These are phyloP conservation scores for Mohoua ochrocephala DNA, from an alignment of 2,113 vertebrate species.

Conservation along the genomic window DNA sequence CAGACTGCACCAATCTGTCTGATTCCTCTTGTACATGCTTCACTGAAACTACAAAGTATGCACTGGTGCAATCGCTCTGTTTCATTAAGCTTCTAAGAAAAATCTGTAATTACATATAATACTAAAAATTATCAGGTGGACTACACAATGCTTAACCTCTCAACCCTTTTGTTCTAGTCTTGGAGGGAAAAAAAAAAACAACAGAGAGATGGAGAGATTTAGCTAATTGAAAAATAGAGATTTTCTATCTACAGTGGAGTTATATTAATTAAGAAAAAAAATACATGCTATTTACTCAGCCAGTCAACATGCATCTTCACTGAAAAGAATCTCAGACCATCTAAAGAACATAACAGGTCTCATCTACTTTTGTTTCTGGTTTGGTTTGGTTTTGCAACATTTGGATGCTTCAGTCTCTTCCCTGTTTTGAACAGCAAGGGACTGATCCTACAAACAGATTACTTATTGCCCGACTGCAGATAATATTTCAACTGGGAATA, in stretches of 20 bases:
- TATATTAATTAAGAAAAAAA: not conserved
- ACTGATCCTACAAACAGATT: not conserved
- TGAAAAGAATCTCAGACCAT: not conserved
- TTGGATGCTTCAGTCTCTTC: not conserved
- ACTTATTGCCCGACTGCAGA: not conserved
- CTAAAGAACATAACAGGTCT: not conserved
- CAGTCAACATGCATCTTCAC: not conserved
- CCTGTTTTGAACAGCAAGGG: not conserved
- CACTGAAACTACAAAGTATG: not conserved
- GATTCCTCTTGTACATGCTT: not conserved
- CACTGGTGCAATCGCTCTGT: not conserved
- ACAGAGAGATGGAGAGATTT: not conserved
- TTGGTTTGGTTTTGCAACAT: not conserved
- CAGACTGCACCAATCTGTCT: not conserved
- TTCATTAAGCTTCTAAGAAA: not conserved
- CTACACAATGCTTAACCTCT: not conserved
- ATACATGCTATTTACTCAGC: not conserved
- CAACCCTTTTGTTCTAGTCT: not conserved
- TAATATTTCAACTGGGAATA: not conserved
- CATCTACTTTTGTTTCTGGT: not conserved
- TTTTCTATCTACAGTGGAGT: not conserved
- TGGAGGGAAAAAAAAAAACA: rapidly evolving
- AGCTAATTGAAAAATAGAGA: not conserved
- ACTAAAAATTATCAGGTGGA: not conserved
- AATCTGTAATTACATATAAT: not conserved